These are phyloP conservation scores for Drosophila gunungcola DNA, from an alignment of 1,140 invertebrate genomes.

Conservation along the genomic window DNA sequence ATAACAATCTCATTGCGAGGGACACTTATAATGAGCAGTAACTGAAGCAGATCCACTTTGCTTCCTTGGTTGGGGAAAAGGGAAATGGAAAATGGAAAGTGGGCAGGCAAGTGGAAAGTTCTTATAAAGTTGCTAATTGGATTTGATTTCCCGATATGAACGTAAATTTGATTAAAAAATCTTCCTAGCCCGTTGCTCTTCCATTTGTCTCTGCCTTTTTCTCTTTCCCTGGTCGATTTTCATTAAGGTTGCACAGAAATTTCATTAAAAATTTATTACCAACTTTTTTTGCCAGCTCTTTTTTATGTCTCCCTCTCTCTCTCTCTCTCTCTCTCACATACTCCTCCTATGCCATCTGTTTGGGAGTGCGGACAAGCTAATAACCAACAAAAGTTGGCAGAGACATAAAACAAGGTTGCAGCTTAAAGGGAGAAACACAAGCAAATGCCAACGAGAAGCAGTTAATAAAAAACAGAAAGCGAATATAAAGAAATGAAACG, in stretches of 20 bases:
- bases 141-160: slow-evolving; percentile 78
- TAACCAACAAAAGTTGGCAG: slow-evolving; percentile 68
- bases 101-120: slow-evolving; percentile 35
- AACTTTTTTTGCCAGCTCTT: slow-evolving; percentile 45
- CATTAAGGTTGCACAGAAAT: slow-evolving; percentile 65
- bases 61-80: neutral
- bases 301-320: neutral
- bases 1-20: slow-evolving; percentile 52
- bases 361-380: slow-evolving; percentile 58
- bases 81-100: slow-evolving; percentile 7
- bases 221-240: slow-evolving; percentile 21
- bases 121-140: slow-evolving; percentile 78
- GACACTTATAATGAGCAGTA: slow-evolving; percentile 76
- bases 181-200: slow-evolving; percentile 15
- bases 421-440: slow-evolving; percentile 53
- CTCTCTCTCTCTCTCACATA: neutral
- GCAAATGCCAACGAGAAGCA: slow-evolving; percentile 35
- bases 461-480: slow-evolving; percentile 42
- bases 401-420: slow-evolving; percentile 53
- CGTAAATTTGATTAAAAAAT: slow-evolving; percentile 70
- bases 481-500: slow-evolving; percentile 41
- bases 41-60: slow-evolving; percentile 40
- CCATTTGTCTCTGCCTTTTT: slow-evolving; percentile 19
- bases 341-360: slow-evolving; percentile 50
- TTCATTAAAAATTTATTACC: slow-evolving; percentile 77